Base-by-base conservation (phyloP, 2,797 vertebrate species). In the Macropodus opercularis region DNA sequence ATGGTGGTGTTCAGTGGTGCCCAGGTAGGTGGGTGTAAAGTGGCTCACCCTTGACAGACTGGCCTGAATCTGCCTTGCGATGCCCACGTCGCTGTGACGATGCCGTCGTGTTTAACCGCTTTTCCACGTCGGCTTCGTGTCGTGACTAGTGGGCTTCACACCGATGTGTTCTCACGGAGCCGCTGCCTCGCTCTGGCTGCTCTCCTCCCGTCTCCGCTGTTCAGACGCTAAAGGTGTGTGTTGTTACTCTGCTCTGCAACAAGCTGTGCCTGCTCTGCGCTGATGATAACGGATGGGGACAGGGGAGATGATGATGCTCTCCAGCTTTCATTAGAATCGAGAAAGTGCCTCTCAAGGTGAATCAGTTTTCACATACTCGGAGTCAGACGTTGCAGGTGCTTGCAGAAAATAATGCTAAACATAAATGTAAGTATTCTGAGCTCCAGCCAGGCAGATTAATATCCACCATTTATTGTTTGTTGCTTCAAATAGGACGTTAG, bases 111-210 rank as follows among this genome's bases (percentile, higher is more conserved):
- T 69, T 68, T 6, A 71, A 79, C 31, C 47, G 22, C 47, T 78
- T 63, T 65, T 60, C 42, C 44, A 15, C 57, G 60, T 61, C 31
- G 2, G 40, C 36, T 65, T 44, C 50, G 64, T 68, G 77, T 88
- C 80, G 84, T 90, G 88, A 87, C 81, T 63, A 22, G 78, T 68
- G 63, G 60, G 79, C 58, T 75, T 56, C 51, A 32, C 59, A 72
- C 50, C 59, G 32, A 34, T 5, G 35, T 64, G 32, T 66, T 60
- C 69, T 64, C 60, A 26, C 5, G 1, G 55, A 49, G 46, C 70
- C 67, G 69, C 84, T 74, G 70, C 68, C 63, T 65, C 44, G 1
- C 58, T 63, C 63, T 49, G 48, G 48, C 65, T 75, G 36, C 13
- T 47, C 58, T 76, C 64, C 43, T 60, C 39, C 61, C 35, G 46